A percentile compares a stretch with the other conserved stretches of the same genome.
phyloP scores from a whole-genome alignment of 2,113 vertebrate genomes.

The Neomonachus schauinslandi region DNA sequence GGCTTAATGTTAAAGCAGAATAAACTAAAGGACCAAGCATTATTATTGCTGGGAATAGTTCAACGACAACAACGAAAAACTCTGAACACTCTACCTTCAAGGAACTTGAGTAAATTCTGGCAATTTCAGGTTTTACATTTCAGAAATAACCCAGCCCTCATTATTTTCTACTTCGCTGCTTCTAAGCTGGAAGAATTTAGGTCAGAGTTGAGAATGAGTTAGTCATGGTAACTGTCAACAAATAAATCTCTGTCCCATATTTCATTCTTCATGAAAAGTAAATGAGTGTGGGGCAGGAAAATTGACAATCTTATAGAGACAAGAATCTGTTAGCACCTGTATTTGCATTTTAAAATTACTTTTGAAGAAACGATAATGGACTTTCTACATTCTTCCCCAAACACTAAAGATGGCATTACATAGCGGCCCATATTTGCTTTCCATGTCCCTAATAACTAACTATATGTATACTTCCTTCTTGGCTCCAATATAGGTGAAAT shows the following conservation, averaged over 20 bases:
- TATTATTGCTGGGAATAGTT: background rate
- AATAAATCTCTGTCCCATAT: conserved; percentile 80
- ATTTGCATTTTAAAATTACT: conserved; percentile 87
- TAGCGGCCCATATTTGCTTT: background rate
- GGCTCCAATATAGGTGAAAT: background rate
- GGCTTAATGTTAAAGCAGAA: background rate
- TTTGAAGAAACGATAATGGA: conserved; percentile 81
- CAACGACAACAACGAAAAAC: conserved; percentile 3
- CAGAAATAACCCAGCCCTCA: conserved; percentile 76
- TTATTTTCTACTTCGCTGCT: conserved; percentile 82
- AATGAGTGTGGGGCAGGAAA: conserved; percentile 79
- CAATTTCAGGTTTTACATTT: conserved; percentile 79
- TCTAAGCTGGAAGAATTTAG: conserved; percentile 81
- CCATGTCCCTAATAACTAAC: background rate
- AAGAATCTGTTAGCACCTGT: conserved; percentile 77
- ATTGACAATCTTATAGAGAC: conserved; percentile 79
- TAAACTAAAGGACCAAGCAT: background rate
- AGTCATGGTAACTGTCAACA: conserved; percentile 81
- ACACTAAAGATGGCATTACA: conserved; percentile 40
- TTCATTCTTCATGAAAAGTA: conserved; percentile 86
- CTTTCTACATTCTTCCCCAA: conserved; percentile 68
- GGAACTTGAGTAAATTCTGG: conserved; percentile 63
- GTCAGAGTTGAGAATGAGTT: conserved; percentile 81
- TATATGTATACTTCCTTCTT: background rate
- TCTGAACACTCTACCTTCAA: conserved; percentile 68